Percentiles rank a stretch among this genome's conserved stretches.
Evolutionary conservation across 2,797 vertebrate species (phyloP).

Genomic region (Tokudaia muenninki): DNA sequence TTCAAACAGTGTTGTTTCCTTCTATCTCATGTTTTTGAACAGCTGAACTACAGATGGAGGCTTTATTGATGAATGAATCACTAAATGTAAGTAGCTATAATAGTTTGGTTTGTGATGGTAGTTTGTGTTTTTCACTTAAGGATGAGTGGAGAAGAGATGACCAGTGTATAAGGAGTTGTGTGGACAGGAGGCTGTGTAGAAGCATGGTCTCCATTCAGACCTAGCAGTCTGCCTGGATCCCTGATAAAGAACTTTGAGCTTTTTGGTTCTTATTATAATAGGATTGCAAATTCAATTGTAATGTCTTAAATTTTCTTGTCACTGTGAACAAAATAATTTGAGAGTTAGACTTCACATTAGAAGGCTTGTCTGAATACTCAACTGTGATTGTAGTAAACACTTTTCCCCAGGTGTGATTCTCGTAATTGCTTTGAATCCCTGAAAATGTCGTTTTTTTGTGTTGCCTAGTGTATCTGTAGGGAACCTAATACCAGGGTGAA

Average conservation of each 20-base stretch:
- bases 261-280: neutral
- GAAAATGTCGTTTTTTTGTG: neutral
- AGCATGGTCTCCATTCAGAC: accelerated
- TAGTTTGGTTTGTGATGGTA: neutral
- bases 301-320: neutral
- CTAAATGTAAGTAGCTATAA: constrained; percentile 79
- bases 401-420: neutral
- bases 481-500: neutral
- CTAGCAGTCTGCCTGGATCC: neutral
- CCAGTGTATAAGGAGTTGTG: neutral
- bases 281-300: neutral
- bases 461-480: neutral
- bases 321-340: neutral
- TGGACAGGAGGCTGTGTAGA: accelerated
- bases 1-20: constrained; percentile 32
- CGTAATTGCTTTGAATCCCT: neutral
- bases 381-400: neutral
- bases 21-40: constrained; percentile 70
- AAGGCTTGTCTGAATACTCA: neutral
- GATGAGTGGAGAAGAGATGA: no score
- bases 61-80: constrained; percentile 61
- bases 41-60: constrained; percentile 75
- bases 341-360: neutral
- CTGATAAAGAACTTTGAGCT: neutral
- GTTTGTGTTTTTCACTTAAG: neutral